Percentiles rank a stretch among this genome's conserved stretches.
Evolutionary conservation across 23 tunicate genomes (phyloP).

Genomic region (Ciona savignyi): DNA sequence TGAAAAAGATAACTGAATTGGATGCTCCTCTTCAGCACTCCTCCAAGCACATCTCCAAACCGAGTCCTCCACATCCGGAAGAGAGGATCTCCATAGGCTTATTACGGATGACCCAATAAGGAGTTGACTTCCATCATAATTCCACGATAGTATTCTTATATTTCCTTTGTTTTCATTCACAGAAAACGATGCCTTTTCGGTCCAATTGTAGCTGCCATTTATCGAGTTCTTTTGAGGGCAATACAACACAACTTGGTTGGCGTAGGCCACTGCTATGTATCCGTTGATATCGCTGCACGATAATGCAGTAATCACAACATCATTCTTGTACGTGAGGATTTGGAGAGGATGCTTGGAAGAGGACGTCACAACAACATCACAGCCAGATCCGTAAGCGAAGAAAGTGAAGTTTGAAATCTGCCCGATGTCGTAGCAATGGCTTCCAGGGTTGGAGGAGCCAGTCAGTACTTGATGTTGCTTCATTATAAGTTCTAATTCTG

Average conservation of each 20-base stretch:
- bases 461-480: constrained; percentile 69
- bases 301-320: constrained; percentile 47
- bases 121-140: constrained; percentile 16
- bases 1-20: constrained; percentile 40
- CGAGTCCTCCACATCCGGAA: constrained; percentile 4
- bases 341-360: constrained; percentile 64
- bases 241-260: constrained; percentile 42
- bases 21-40: constrained; percentile 58
- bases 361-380: constrained; percentile 72
- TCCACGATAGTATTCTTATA: constrained; percentile 41
- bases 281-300: constrained; percentile 64
- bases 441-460: constrained; percentile 88
- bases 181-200: constrained; percentile 20
- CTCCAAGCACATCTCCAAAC: constrained; percentile 47
- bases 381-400: constrained; percentile 95
- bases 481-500: constrained; percentile 19
- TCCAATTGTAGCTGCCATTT: constrained; percentile 33
- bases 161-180: constrained; percentile 19
- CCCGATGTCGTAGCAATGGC: constrained; percentile 86
- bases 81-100: constrained; percentile 19
- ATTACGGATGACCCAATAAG: constrained; percentile 40
- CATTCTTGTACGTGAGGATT: constrained; percentile 40
- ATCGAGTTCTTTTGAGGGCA: constrained; percentile 16
- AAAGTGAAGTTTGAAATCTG: constrained; percentile 57
- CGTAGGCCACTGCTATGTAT: constrained; percentile 72